phyloP scores from a whole-genome alignment of 2,888 invertebrate species.

The Margaritifera margaritifera region DNA sequence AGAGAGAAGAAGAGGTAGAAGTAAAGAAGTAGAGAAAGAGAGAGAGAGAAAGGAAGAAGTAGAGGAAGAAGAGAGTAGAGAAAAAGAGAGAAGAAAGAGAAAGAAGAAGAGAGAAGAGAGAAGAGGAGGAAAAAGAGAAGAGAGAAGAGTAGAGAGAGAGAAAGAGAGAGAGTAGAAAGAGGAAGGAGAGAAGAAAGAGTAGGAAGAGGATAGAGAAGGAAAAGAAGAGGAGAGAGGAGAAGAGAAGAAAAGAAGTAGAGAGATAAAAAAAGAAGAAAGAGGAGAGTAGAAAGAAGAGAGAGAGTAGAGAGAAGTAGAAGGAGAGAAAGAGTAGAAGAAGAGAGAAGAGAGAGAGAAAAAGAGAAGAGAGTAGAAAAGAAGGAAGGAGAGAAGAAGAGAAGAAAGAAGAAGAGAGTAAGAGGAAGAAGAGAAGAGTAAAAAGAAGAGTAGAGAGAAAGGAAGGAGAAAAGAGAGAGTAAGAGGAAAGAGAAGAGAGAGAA shows the following conservation, averaged over 20 bases:
- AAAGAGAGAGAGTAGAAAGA: no score
- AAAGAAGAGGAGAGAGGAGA: no score
- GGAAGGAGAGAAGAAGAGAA: constrained; percentile 1
- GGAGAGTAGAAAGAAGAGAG: constrained; percentile 1
- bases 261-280: background rate
- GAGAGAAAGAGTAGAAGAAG: background rate
- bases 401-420: constrained; percentile 1
- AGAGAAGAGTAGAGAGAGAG: no score
- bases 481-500: background rate
- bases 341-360: background rate
- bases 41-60: no score
- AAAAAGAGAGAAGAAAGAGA: no score
- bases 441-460: background rate
- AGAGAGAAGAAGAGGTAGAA: no score
- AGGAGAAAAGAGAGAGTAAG: background rate
- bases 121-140: no score
- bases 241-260: constrained; percentile 1
- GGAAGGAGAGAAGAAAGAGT: no score
- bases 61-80: no score
- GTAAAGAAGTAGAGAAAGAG: no score
- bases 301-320: background rate
- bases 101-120: no score
- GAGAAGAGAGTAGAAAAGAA: background rate
- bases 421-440: constrained; percentile 2
- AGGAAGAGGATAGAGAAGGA: no score